These are phyloP conservation scores for Pampusana beccarii DNA, from an alignment of 2,113 vertebrate genomes.

Conservation along the genomic window DNA sequence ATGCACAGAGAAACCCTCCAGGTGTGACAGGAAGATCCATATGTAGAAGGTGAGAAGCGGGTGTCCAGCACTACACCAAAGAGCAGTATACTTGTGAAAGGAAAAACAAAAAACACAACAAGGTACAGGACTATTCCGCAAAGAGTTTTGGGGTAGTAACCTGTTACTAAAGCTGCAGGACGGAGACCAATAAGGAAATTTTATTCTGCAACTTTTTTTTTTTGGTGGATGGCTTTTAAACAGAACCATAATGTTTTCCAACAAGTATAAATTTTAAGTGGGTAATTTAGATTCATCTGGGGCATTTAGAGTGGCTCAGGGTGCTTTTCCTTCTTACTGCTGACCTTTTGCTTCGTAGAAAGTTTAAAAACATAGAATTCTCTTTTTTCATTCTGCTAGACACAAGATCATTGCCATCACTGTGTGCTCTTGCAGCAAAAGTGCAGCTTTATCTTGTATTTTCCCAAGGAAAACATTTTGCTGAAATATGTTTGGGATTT, in stretches of 20 bases:
- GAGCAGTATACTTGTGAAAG: neutral
- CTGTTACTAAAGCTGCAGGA: neutral
- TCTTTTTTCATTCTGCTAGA: neutral
- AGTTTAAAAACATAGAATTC: neutral
- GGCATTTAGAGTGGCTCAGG: neutral
- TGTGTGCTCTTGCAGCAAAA: neutral
- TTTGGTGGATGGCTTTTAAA: neutral
- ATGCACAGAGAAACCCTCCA: neutral
- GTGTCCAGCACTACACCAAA: neutral
- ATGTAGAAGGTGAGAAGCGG: neutral
- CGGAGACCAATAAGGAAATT: neutral
- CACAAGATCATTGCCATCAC: accelerated
- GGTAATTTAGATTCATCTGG: neutral
- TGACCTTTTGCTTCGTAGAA: neutral
- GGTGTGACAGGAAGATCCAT: neutral
- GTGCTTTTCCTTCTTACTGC: neutral
- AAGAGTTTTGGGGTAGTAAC: neutral
- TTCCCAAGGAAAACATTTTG: neutral
- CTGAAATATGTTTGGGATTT: neutral
- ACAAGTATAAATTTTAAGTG: neutral
- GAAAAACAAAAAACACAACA: neutral
- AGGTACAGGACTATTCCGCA: neutral
- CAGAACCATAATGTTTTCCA: neutral
- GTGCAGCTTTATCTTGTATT: neutral
- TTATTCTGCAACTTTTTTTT: neutral